Percentiles rank a stretch among this genome's conserved stretches.
Conservation (phyloP, 2,888 invertebrate genomes). For the Mesorhabditis belari region DNA sequence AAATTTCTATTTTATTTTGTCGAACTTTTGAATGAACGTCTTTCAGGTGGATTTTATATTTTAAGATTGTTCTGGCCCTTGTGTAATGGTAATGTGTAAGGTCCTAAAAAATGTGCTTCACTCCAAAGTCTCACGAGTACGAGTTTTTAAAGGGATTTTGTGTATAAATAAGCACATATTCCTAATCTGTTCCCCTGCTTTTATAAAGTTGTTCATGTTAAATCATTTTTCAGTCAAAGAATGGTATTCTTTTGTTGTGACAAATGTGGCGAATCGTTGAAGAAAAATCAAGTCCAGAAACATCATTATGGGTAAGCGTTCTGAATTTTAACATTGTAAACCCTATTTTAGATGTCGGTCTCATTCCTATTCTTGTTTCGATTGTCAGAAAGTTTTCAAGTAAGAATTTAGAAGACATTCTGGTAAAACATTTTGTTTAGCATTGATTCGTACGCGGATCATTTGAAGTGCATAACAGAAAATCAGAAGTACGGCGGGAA, state of each 20-base stretch:
- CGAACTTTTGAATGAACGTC: too few species aligned
- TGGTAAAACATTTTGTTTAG: constrained; percentile 63
- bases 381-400: constrained; percentile 79
- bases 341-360: constrained; percentile 60
- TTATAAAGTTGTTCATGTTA: too few species aligned
- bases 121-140: too few species aligned
- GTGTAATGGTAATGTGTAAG: too few species aligned
- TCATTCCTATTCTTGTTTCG: constrained; percentile 78
- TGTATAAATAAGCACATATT: too few species aligned
- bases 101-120: too few species aligned
- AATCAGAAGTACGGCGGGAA: constrained; percentile 74
- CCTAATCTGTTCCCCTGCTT: too few species aligned
- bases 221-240: too few species aligned
- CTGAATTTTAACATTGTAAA: neutral
- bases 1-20: too few species aligned
- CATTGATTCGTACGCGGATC: constrained; percentile 70
- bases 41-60: too few species aligned
- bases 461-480: constrained; percentile 78
- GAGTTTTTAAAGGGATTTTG: too few species aligned
- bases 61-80: too few species aligned
- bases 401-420: constrained; percentile 7
- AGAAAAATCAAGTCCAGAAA: constrained; percentile 68
- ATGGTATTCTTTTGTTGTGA: constrained; percentile 94
- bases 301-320: neutral
- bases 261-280: constrained; percentile 79